Evolutionary conservation across 2,888 invertebrate genomes (phyloP), one percentile per base, ranked within the genome.

Genomic region (Acleris holmiana): DNA sequence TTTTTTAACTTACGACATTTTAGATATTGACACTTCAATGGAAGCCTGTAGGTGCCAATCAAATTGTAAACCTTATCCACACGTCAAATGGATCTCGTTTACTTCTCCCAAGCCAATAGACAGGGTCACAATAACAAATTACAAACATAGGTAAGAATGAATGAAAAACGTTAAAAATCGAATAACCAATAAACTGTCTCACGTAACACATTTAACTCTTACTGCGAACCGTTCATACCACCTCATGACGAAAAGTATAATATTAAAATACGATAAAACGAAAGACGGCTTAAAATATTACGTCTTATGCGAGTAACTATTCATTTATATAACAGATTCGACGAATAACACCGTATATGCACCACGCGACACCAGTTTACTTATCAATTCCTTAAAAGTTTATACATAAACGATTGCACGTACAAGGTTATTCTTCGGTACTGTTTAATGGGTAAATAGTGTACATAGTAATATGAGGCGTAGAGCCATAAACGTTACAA

Each of bases 31-130:
- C 81, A 82, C 78, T 69, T 77, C 78, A 79, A 82, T 84, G 89
- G 87, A 89, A 89, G 88, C 88, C 88, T 73, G 75, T 68, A 70
- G 13, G 50, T 29, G 55, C 29, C 73, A 71, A 72, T 75, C 72
- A 70, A 67, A 67, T 69, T 66, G 55, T 48, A 66, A 61, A 46
- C 51, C 46, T 40, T 48, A 57, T 53, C 46, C 41, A 44, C 46
- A 23, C 41, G 21, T 29, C n/a, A 47, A 35, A n/a, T 44, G 55
- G 57, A 51, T 47, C 23, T 40, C 60, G 25, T 46, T 21, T 44
- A 23, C 19, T n/a, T 19, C 62, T 57, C 56, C 56, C 48, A 53
- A 59, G 47, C 25, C 54, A 53, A 35, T 35, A 35, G 35, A 54
- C 49, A 44, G 49, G 59, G 54, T 48, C 59, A 55, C 65, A 65